Evolutionary conservation across 2,888 invertebrate genomes (phyloP).

Genomic region (Tanypteryx hageni): DNA sequence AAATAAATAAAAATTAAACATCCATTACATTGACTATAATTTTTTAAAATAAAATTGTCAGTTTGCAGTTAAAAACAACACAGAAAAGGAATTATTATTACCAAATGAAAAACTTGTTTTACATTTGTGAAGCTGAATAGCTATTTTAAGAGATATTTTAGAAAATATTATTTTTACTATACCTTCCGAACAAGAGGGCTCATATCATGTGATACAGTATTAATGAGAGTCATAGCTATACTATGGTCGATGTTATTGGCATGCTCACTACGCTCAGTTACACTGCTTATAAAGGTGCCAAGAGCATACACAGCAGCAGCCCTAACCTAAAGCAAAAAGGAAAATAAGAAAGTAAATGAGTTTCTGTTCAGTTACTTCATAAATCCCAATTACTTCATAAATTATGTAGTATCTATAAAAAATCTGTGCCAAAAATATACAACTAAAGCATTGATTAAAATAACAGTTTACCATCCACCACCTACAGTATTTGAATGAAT

Average conservation of each 20-base stretch:
- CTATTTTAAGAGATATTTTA: background rate
- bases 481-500: too few relatives aligned
- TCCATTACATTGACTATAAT: too few relatives aligned
- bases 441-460: too few relatives aligned
- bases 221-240: constrained; percentile 91
- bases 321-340: constrained; percentile 80
- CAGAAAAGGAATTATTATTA: background rate
- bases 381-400: too few relatives aligned
- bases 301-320: constrained; percentile 96
- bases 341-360: background rate
- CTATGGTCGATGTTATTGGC: constrained; percentile 96
- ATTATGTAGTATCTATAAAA: too few relatives aligned
- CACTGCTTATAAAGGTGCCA: constrained; percentile 94
- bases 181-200: constrained; percentile 89
- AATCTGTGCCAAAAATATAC: too few relatives aligned
- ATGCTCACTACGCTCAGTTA: constrained; percentile 91
- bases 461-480: too few relatives aligned
- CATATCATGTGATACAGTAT: constrained; percentile 88
- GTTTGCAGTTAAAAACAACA: too few relatives aligned
- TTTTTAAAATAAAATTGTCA: too few relatives aligned
- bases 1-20: too few relatives aligned
- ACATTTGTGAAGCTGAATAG: background rate
- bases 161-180: constrained; percentile 67
- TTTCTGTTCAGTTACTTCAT: background rate
- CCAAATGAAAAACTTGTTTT: constrained; percentile 31